These are phyloP conservation scores for Psittacula cyanocephala DNA, from an alignment of 2,113 vertebrate species.

Conservation along the genomic window DNA sequence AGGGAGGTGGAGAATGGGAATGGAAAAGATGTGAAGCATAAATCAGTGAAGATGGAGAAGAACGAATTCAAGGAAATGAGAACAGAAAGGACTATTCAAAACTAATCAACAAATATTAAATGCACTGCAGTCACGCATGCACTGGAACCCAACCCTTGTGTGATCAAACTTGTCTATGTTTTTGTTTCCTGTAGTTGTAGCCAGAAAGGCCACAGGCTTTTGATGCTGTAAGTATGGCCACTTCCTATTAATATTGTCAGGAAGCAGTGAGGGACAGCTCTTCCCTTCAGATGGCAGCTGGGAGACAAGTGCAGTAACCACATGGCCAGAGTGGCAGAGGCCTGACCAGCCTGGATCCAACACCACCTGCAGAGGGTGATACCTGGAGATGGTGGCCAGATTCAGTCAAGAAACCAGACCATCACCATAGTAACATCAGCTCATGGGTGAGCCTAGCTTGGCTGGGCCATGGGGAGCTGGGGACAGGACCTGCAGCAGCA, in stretches of 20 bases:
- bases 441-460: accelerated
- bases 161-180: neutral
- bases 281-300: neutral
- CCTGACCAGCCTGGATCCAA: neutral
- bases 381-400: neutral
- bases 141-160: neutral
- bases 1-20: neutral
- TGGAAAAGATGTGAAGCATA: neutral
- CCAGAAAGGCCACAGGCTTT: neutral
- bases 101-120: neutral
- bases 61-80: neutral
- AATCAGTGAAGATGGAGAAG: neutral
- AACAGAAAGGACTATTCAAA: neutral
- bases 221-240: neutral
- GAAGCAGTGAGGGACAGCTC: neutral
- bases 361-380: neutral
- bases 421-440: accelerated
- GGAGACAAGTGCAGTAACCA: neutral
- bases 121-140: neutral
- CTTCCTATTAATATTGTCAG: neutral
- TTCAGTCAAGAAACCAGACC: neutral
- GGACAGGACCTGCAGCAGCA: neutral
- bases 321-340: neutral
- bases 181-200: neutral
- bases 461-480: neutral